A percentile compares a stretch with the other conserved stretches of the same genome.
Conservation (phyloP, 2,888 invertebrate species). For the Tubulanus polymorphus region DNA sequence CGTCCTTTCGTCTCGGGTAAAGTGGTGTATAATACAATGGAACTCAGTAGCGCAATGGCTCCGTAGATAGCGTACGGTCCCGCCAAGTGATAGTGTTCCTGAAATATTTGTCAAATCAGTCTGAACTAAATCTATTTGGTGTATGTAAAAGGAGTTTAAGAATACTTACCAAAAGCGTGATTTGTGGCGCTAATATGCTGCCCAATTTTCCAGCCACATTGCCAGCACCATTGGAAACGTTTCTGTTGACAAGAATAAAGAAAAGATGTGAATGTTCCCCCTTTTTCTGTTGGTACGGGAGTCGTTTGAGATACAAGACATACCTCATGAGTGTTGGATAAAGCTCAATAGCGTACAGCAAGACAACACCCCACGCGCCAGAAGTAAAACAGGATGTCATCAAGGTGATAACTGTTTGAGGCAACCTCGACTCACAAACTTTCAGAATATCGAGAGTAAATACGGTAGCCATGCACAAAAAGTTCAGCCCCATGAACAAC, state of each 20-base stretch:
- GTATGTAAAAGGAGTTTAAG: too few species aligned
- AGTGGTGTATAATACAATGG: conserved; percentile 26
- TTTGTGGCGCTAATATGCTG: conserved; percentile 44
- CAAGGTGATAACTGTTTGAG: too few species aligned
- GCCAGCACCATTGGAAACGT: conserved; percentile 41
- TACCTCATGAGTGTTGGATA: conserved; percentile 49
- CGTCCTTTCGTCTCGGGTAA: conserved; percentile 38
- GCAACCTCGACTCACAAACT: too few species aligned
- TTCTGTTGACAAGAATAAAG: conserved; percentile 25
- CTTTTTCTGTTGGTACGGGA: too few species aligned
- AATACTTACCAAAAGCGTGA: conserved; percentile 41
- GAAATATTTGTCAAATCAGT: too few species aligned
- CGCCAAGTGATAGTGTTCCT: conserved; percentile 20
- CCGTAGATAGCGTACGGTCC: conserved; percentile 44
- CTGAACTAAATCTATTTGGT: too few species aligned
- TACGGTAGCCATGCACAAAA: too few species aligned
- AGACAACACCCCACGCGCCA: conserved; percentile 46
- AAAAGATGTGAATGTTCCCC: too few species aligned
- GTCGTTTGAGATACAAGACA: too few species aligned
- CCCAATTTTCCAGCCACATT: conserved; percentile 46
- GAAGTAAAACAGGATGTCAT: too few species aligned
- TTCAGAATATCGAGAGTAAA: too few species aligned
- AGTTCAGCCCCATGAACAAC: too few species aligned
- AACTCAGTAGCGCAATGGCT: conserved; percentile 33
- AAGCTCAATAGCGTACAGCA: conserved; percentile 45